These are phyloP conservation scores for Xestia c-nigrum DNA, from an alignment of 2,888 invertebrate genomes.

Conservation along the genomic window DNA sequence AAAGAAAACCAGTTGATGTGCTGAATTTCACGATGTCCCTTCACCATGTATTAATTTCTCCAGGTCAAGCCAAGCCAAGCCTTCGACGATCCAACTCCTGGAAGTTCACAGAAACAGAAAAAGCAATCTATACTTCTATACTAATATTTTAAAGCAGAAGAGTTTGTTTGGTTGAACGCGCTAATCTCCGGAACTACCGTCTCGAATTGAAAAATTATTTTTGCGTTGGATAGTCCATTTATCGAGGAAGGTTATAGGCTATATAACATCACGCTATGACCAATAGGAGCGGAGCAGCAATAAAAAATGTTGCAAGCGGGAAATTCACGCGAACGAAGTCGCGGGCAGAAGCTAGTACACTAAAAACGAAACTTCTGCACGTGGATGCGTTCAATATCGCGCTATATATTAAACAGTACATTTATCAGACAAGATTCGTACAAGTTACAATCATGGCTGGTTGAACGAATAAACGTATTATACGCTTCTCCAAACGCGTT, in stretches of 20 bases:
- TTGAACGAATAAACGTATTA: conserved; percentile 12
- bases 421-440: neutral
- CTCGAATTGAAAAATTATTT: too few relatives aligned
- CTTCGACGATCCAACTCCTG: neutral
- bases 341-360: too few relatives aligned
- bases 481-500: neutral
- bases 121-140: neutral
- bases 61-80: neutral
- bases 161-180: too few relatives aligned
- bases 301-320: too few relatives aligned
- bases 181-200: too few relatives aligned
- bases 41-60: neutral
- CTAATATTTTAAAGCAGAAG: too few relatives aligned
- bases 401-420: neutral
- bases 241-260: too few relatives aligned
- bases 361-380: neutral
- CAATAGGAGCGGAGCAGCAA: too few relatives aligned
- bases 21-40: neutral
- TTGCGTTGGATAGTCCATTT: too few relatives aligned
- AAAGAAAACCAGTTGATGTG: neutral
- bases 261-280: too few relatives aligned
- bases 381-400: neutral
- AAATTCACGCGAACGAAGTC: too few relatives aligned
- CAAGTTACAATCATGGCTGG: neutral
- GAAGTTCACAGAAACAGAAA: neutral